Evolutionary conservation across 1,140 invertebrate genomes (phyloP), one percentile per base, ranked within the genome.

Genomic region (Akabosia matsudoensis): DNA sequence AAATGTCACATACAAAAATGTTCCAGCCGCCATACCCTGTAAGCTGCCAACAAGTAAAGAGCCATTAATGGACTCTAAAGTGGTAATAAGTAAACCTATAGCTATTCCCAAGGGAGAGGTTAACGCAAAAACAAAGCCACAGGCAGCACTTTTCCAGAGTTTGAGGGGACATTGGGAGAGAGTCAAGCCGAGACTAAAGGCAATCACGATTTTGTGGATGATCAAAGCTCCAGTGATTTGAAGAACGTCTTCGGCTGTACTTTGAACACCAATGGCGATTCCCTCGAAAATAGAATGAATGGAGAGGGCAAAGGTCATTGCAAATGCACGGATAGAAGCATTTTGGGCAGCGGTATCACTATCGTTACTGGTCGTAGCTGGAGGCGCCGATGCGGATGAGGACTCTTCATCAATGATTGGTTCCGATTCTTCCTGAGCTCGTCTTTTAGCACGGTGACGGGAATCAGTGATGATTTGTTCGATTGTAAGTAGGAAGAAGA

Each of bases 1-100:
- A 34, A 96, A 93, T 0, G 94, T 95, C 52, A 97, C 93, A 85
- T 97, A 97, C 0, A 97, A 85, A 61, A 97, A 90, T 0, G 94
- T 97, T 54, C 96, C 96, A 54, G 92, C 93, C n/a, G 95, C 93
- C 34, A 97, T 81, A 22, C 88, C 88, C 81, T 89, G 88, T 18
- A 91, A 82, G 70, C 88, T 81, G 2, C 87, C 88, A 82, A 86
- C 87, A 10, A 86, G 80, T 14, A 88, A 73, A 30, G 83, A 80
- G 0, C 87, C 84, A 22, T 83, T 77, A 1, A 84, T 13, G 33
- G 71, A 76, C 67, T 83, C 82, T 74, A 76, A 81, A 71, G 84
- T 85, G 78, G 84, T 88, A 31, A 87, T 83, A 64, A 82, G 87
- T 79, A 86, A 84, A 24, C 88, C 92, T 4, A 92, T 84, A 0